phyloP scores from a whole-genome alignment of 2,888 invertebrate species.

The Diaprepes abbreviatus region DNA sequence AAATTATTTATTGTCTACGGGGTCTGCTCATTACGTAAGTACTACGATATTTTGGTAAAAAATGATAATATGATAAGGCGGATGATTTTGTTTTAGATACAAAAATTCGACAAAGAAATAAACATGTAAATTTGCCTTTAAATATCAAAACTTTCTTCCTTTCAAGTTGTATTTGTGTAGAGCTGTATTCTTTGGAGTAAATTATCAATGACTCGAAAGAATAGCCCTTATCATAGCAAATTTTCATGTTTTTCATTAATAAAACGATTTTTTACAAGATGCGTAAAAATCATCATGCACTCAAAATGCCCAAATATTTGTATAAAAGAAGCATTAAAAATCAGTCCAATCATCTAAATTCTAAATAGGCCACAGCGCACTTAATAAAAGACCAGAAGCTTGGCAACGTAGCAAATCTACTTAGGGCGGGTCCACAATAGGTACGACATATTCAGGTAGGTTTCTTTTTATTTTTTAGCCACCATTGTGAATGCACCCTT shows the following conservation, averaged over 20 bases:
- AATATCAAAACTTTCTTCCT: too few species aligned
- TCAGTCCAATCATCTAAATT: slow-evolving; percentile 24
- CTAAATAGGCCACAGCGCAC: slow-evolving; percentile 15
- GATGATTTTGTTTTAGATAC: slow-evolving; percentile 10
- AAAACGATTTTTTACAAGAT: slow-evolving; percentile 36
- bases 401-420: slow-evolving; percentile 11
- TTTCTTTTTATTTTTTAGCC: too few species aligned
- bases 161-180: too few species aligned
- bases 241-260: slow-evolving; percentile 12
- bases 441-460: too few species aligned
- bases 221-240: too few species aligned
- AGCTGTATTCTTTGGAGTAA: too few species aligned
- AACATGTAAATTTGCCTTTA: slow-evolving; percentile 7
- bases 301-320: not conserved
- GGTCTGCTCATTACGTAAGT: not conserved
- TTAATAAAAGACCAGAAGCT: slow-evolving; percentile 1
- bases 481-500: not conserved
- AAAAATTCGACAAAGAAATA: not conserved
- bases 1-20: slow-evolving; percentile 12
- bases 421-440: not conserved
- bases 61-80: not conserved
- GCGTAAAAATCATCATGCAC: slow-evolving; percentile 22
- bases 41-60: not conserved
- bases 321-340: slow-evolving; percentile 16
- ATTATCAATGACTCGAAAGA: too few species aligned